phyloP scores from a whole-genome alignment of 2,888 invertebrate species.

The Taenaris catops region DNA sequence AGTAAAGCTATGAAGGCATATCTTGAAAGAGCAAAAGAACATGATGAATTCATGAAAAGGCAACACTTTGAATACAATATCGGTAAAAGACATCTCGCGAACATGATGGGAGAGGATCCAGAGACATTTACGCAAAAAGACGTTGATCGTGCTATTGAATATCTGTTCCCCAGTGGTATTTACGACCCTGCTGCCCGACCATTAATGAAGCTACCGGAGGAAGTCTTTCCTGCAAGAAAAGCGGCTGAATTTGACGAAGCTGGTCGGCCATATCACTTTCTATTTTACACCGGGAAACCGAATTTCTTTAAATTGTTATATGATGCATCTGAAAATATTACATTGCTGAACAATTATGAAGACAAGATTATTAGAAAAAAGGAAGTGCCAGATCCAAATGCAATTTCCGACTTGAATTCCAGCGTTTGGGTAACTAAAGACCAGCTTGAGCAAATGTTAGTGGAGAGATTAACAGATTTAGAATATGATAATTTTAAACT shows the following conservation, averaged over 20 bases:
- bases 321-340: conserved; percentile 86
- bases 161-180: conserved; percentile 97
- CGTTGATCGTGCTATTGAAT: conserved; percentile 92
- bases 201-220: conserved; percentile 92
- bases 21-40: conserved; percentile 88
- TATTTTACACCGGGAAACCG: conserved; percentile 95
- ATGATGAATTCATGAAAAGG: conserved; percentile 91
- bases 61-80: conserved; percentile 91
- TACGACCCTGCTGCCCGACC: conserved; percentile 92
- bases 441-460: conserved; percentile 81
- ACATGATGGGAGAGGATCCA: conserved; percentile 98
- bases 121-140: conserved; percentile 93
- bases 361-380: conserved; percentile 84
- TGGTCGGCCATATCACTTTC: conserved; percentile 93
- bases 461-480: conserved; percentile 83
- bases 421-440: conserved; percentile 83
- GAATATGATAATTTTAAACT: conserved; percentile 86
- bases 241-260: conserved; percentile 94
- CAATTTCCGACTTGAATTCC: conserved; percentile 58
- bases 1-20: conserved; percentile 96
- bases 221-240: conserved; percentile 90
- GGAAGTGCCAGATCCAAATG: conserved; percentile 79
- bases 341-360: conserved; percentile 83
- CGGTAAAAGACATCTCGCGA: conserved; percentile 97
- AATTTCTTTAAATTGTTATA: conserved; percentile 91